Evolutionary conservation across 1,140 invertebrate species (phyloP).

Genomic region (Pseudoatta argentina): DNA sequence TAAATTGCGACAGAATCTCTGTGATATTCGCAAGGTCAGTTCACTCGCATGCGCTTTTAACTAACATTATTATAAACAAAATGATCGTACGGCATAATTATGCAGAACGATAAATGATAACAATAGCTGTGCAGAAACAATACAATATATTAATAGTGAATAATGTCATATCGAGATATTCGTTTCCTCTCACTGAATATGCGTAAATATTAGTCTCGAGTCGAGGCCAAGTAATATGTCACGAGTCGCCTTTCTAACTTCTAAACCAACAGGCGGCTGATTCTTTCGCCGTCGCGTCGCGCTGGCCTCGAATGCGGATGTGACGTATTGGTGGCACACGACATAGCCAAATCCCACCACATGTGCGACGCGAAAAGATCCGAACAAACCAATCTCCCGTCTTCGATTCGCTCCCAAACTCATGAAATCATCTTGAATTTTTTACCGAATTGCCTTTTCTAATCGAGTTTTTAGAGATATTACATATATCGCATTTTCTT

Average conservation of each 20-base stretch:
- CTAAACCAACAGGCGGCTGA: constrained; percentile 67
- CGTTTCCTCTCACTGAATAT: constrained; percentile 64
- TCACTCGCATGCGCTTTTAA: neutral
- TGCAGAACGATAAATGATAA: neutral
- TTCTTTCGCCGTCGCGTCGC: constrained; percentile 61
- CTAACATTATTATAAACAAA: neutral
- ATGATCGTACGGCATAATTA: neutral
- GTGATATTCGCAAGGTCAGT: neutral
- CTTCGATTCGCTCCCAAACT: neutral
- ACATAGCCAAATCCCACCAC: constrained; percentile 36
- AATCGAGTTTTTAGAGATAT: neutral
- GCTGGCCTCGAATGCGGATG: constrained; percentile 73
- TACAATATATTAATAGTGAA: constrained; percentile 6
- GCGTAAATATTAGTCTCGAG: constrained; percentile 72
- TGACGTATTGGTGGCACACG: constrained; percentile 68
- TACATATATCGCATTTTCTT: neutral
- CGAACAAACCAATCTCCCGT: neutral
- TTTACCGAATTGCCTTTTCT: neutral
- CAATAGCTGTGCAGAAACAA: neutral
- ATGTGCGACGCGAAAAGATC: constrained; percentile 43
- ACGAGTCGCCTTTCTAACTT: constrained; percentile 75
- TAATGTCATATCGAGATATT: constrained; percentile 42
- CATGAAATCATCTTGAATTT: constrained; percentile 8
- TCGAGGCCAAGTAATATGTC: constrained; percentile 67
- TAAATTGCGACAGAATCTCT: neutral